Evolutionary conservation across 2,113 vertebrate genomes (phyloP), one percentile per base, ranked within the genome.

Genomic region (Neoarius graeffei): DNA sequence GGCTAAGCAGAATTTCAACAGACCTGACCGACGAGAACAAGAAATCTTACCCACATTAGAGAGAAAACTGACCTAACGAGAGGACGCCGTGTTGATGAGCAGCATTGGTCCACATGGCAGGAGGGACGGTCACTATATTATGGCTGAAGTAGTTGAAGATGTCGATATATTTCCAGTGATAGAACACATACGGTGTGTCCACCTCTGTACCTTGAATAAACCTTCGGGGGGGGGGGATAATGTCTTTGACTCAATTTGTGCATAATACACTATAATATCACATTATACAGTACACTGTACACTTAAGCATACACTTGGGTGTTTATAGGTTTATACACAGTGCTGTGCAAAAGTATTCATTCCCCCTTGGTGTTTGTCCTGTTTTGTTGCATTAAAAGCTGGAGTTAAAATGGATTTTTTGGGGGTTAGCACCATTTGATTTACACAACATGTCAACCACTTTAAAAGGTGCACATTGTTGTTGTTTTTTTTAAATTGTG

Each of bases 91-190:
- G 97, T 76, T 94, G 94, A 88, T 99, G 98, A 0, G 97, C 98
- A 0, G 96, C 96, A 0, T 97, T 99, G 88, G 97, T 99, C 98
- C 98, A 99, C 90, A 95, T 93, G 11, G 96, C 97, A 0, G 98
- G 98, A 0, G 98, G 98, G 85, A 99, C 94, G 14, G 97, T 99
- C 89, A 99, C 96, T 0, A 93, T 88, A 69, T 93, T 95, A 91
- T 99, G 98, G 82, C 97, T 97, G 94, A 99, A 99, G 96, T 99
- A 99, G 67, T 99, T 96, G 0, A 99, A 99, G 92, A 99, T 92
- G 92, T 99, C 98, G 0, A 99, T 96, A 92, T 96, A 94, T 20
- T 96, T 93, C 98, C 98, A 99, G 93, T 99, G 98, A 92, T 99
- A 99, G 94, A 99, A 99, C n/a, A 95, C 93, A 0, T 97, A 99